Percentiles rank a stretch among this genome's conserved stretches.
These are phyloP conservation scores for Aspidiotus rigidus DNA, from an alignment of 2,888 invertebrate genomes.

Conservation along the genomic window DNA sequence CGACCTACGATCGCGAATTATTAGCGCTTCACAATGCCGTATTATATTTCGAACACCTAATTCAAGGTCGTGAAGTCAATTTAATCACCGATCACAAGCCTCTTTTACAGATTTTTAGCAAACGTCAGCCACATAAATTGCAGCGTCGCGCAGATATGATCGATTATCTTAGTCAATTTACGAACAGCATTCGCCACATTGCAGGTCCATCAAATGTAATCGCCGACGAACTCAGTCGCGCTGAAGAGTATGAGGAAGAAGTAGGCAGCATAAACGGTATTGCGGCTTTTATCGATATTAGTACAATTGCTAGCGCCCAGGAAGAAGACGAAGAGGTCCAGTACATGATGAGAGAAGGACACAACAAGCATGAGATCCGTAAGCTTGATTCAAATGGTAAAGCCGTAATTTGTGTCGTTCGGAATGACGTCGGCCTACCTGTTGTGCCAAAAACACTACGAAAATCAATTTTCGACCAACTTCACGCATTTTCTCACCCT, in stretches of 20 bases:
- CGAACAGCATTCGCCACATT: too few relatives aligned
- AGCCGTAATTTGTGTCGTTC: too few relatives aligned
- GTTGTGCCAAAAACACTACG: not conserved
- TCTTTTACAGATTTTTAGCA: constrained; percentile 14
- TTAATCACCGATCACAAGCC: constrained; percentile 15
- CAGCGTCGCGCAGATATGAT: not conserved
- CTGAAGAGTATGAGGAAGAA: constrained; percentile 8
- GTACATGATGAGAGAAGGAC: not conserved
- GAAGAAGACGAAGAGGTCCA: not conserved
- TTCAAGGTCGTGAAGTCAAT: not conserved
- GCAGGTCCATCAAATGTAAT: constrained; percentile 21
- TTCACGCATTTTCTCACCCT: constrained; percentile 37
- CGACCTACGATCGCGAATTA: not conserved
- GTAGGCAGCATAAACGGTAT: not conserved
- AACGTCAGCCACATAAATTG: not conserved
- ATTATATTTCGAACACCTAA: not conserved
- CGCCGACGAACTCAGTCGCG: constrained; percentile 32
- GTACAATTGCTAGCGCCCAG: not conserved
- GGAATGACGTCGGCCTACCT: not conserved
- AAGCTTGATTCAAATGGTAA: too few relatives aligned
- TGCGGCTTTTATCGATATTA: too few relatives aligned
- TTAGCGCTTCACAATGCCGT: not conserved
- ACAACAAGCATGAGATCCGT: too few relatives aligned
- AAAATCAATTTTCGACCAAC: not conserved
- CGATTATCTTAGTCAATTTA: too few relatives aligned